These are phyloP conservation scores for Corapipo altera DNA, from an alignment of 2,113 vertebrate genomes.

Conservation along the genomic window DNA sequence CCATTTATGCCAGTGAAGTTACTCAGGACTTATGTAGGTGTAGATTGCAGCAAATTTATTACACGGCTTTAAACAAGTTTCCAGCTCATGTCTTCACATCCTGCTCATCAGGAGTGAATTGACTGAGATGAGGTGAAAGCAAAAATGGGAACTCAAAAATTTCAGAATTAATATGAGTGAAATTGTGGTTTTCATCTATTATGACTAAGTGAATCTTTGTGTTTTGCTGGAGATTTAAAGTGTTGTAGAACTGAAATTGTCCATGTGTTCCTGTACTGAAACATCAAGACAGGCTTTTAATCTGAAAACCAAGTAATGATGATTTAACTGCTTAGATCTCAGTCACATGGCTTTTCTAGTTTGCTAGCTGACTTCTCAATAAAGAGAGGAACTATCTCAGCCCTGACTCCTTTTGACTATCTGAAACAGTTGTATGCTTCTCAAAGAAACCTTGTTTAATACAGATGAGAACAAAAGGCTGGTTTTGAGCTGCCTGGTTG, in stretches of 20 bases:
- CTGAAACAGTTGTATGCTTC: background rate
- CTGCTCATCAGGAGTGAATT: fast-evolving
- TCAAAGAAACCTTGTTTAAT: background rate
- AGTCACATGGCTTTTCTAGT: background rate
- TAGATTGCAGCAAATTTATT: background rate
- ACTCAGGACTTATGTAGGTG: background rate
- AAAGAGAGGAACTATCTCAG: background rate
- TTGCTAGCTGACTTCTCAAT: background rate
- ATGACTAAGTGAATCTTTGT: background rate
- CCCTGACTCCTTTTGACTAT: background rate
- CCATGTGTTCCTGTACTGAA: background rate
- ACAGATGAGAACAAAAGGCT: background rate
- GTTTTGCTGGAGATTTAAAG: background rate
- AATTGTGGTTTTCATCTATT: background rate
- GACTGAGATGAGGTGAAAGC: background rate
- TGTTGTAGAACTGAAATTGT: background rate
- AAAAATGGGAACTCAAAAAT: background rate
- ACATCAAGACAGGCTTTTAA: background rate
- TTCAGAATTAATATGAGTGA: background rate
- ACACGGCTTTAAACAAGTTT: background rate
- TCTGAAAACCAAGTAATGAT: background rate
- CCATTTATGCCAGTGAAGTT: background rate
- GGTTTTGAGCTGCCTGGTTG: background rate
- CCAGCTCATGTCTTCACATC: background rate
- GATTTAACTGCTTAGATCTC: background rate